Evolutionary conservation across 2,888 invertebrate species (phyloP).

Genomic region (Onthophagus sagittarius): DNA sequence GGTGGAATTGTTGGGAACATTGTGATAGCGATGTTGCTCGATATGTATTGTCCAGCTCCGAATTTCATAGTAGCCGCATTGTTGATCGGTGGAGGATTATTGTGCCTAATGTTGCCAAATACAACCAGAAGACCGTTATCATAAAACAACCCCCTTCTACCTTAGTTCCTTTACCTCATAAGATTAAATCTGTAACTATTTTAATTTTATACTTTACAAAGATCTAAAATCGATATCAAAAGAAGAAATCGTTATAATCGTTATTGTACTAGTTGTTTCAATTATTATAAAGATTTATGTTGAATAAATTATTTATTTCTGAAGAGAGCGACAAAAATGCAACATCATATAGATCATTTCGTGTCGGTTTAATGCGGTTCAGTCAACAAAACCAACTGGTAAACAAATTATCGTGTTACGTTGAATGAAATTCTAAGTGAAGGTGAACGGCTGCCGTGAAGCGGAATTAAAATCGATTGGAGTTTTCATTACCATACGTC

Average conservation of each 20-base stretch:
- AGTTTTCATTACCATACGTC: not conserved
- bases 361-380: not conserved
- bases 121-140: slow-evolving; percentile 74
- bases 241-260: not conserved
- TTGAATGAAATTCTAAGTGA: not conserved
- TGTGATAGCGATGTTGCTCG: slow-evolving; percentile 82
- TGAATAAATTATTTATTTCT: not conserved
- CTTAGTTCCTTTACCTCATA: slow-evolving; percentile 7
- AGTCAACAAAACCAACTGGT: not conserved
- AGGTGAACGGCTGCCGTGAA: not conserved
- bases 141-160: slow-evolving; percentile 31
- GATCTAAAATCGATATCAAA: not conserved
- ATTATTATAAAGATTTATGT: not conserved
- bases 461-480: not conserved
- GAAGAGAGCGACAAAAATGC: not conserved
- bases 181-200: slow-evolving; percentile 7
- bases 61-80: slow-evolving; percentile 86
- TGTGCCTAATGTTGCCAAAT: slow-evolving; percentile 85
- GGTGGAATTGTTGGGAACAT: slow-evolving; percentile 88
- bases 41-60: slow-evolving; percentile 86
- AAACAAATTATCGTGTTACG: not conserved
- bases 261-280: not conserved
- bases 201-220: slow-evolving; percentile 11
- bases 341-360: not conserved
- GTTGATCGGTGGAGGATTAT: slow-evolving; percentile 80